Conservation (phyloP, 2,797 vertebrate species). For the Poeciliopsis turneri region DNA sequence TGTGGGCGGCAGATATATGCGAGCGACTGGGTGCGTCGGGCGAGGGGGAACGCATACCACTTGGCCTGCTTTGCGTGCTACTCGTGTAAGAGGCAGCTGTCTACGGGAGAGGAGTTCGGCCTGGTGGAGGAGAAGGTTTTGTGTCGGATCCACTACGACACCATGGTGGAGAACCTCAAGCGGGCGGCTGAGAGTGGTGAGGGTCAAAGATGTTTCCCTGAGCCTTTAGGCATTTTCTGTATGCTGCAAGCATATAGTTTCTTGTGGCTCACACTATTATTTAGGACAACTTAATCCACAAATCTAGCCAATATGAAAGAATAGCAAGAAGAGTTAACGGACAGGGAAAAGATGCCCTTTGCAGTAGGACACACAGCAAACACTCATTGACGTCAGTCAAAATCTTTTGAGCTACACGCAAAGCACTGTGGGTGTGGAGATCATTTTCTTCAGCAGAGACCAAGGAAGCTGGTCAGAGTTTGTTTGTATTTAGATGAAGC, state of each 20-base stretch:
- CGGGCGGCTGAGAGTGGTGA: slow-evolving; percentile 95
- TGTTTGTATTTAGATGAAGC: neutral
- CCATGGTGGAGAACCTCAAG: slow-evolving; percentile 99
- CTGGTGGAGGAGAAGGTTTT: slow-evolving; percentile 98
- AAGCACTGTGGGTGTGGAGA: neutral
- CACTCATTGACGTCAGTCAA: neutral
- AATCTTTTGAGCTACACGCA: neutral
- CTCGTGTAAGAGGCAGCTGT: slow-evolving; percentile 97
- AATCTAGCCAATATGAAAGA: neutral
- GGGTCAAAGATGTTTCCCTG: slow-evolving; percentile 34
- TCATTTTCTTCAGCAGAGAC: neutral
- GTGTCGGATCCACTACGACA: slow-evolving; percentile 98
- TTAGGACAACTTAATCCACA: neutral
- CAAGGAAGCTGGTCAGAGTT: neutral
- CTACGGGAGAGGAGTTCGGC: slow-evolving; percentile 97
- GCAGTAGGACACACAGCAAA: neutral
- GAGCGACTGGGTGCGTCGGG: slow-evolving; percentile 98
- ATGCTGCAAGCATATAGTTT: neutral
- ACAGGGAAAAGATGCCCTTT: neutral
- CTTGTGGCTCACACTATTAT: neutral
- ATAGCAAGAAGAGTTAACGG: neutral
- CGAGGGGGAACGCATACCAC: slow-evolving; percentile 96
- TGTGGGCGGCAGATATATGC: slow-evolving; percentile 97
- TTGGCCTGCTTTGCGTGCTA: slow-evolving; percentile 98
- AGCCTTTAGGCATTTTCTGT: neutral